Evolutionary conservation across 2,113 vertebrate species (phyloP).

Genomic region (Mellivora capensis): DNA sequence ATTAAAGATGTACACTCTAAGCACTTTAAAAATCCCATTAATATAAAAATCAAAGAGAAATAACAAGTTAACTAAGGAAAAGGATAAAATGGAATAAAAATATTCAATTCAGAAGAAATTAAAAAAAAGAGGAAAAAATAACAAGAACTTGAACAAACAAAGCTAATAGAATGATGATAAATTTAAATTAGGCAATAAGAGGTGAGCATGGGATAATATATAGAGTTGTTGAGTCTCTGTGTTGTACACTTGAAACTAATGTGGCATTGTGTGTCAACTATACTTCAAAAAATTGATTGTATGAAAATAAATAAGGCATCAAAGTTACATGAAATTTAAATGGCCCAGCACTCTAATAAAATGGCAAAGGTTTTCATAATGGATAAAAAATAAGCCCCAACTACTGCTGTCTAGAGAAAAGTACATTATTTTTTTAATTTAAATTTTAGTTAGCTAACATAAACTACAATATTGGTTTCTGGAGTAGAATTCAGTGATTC

Average conservation of each 20-base stretch:
- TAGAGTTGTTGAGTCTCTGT: neutral
- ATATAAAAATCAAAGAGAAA: neutral
- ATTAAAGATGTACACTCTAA: neutral
- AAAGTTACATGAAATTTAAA: neutral
- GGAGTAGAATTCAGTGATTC: neutral
- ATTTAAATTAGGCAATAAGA: neutral
- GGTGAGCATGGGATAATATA: neutral
- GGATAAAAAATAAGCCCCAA: neutral
- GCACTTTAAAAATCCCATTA: neutral
- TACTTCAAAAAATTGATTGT: neutral
- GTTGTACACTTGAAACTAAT: neutral
- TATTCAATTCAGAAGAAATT: neutral
- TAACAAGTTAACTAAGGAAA: neutral
- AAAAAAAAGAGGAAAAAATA: neutral
- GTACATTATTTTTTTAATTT: neutral
- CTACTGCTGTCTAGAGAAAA: neutral
- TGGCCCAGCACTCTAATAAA: neutral
- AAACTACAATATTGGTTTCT: neutral
- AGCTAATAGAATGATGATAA: neutral
- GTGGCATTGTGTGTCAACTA: neutral
- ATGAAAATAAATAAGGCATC: neutral
- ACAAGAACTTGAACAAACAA: neutral
- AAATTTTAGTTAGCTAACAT: neutral
- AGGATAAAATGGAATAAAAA: neutral
- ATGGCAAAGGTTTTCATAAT: neutral